Conservation (phyloP, 2,888 invertebrate genomes). For the Andrena minutula region DNA sequence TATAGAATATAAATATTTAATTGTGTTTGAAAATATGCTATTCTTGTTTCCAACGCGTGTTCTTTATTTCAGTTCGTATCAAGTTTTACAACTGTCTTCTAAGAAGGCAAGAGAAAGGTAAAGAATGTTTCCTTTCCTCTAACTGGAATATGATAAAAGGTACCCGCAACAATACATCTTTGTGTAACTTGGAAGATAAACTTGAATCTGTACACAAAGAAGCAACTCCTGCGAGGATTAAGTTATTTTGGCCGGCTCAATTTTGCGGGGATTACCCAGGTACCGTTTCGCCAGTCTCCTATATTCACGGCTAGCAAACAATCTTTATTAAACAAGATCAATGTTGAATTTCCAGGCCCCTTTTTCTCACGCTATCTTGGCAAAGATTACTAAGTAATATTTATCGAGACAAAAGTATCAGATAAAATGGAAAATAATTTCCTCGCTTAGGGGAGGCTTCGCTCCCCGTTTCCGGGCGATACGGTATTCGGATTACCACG, state of each 20-base stretch:
- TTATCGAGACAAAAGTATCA: background rate
- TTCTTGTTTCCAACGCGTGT: too few species aligned
- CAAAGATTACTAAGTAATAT: background rate
- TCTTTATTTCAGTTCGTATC: background rate
- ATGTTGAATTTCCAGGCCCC: conserved; percentile 8
- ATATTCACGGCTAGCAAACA: background rate
- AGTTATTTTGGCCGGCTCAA: conserved; percentile 20
- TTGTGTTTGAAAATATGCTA: too few species aligned
- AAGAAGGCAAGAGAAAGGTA: background rate
- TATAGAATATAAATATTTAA: too few species aligned
- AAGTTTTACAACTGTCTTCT: background rate
- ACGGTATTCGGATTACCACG: too few species aligned
- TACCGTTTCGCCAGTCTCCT: background rate
- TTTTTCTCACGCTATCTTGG: background rate
- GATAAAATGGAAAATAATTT: background rate
- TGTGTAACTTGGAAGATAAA: conserved; percentile 4
- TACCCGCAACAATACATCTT: conserved; percentile 18
- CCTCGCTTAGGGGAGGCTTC: background rate
- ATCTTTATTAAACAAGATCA: conserved; percentile 16
- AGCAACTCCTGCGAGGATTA: background rate
- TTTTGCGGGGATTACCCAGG: conserved; percentile 9
- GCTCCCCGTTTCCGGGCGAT: background rate
- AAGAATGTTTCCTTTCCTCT: background rate
- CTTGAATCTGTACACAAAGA: conserved; percentile 4
- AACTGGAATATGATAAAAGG: background rate